Evolutionary conservation across 2,113 vertebrate species (phyloP).

Genomic region (Loxodonta africana): DNA sequence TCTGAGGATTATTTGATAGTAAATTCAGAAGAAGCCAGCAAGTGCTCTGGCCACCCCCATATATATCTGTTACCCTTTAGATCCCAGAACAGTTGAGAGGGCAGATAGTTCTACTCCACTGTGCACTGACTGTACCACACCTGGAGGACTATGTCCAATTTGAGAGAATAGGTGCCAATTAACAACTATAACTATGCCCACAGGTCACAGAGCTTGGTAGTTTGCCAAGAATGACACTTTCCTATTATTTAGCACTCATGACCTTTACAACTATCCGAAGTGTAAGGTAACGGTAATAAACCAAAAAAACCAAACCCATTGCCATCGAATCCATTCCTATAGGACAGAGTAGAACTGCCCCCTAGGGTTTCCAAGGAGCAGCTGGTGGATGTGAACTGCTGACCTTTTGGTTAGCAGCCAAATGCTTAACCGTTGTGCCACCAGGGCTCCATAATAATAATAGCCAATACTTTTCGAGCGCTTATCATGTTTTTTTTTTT

Average conservation of each 20-base stretch:
- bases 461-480: constrained; percentile 59
- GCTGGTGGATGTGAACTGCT: too few relatives aligned
- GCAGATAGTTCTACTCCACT: neutral
- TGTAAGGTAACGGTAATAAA: constrained; percentile 44
- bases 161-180: neutral
- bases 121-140: neutral
- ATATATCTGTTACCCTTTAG: neutral
- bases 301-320: too few relatives aligned
- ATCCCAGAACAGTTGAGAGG: neutral
- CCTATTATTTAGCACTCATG: constrained; percentile 56
- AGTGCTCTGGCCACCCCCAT: neutral
- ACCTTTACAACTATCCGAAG: constrained; percentile 57
- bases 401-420: too few relatives aligned
- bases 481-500: neutral
- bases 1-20: neutral
- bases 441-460: constrained; percentile 15
- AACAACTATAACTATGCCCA: neutral
- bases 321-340: too few relatives aligned
- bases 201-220: neutral
- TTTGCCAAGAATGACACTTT: constrained; percentile 47
- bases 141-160: neutral
- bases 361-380: too few relatives aligned
- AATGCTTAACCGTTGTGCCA: too few relatives aligned
- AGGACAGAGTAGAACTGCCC: too few relatives aligned
- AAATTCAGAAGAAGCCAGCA: constrained; percentile 43